Percentiles rank a stretch among this genome's conserved stretches.
Evolutionary conservation across 1,140 invertebrate genomes (phyloP).

Genomic region (Oscheius sp.): DNA sequence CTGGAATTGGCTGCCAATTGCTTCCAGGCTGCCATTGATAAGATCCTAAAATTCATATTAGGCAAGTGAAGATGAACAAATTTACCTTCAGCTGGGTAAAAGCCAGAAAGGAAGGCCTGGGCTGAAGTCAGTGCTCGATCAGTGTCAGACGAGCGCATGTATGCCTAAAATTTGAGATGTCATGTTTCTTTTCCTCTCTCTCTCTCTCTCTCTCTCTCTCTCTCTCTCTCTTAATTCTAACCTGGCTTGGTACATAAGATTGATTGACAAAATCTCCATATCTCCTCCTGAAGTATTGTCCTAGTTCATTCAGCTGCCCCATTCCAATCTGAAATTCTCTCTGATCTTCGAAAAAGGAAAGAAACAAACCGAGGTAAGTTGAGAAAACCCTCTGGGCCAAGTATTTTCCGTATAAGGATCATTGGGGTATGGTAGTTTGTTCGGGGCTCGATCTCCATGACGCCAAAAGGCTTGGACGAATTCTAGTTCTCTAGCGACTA

Average conservation of each 20-base stretch:
- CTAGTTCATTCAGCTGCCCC: conserved; percentile 12
- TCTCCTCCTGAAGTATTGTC: not conserved
- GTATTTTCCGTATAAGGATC: conserved; percentile 12
- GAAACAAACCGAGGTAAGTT: conserved; percentile 21
- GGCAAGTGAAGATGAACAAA: no score
- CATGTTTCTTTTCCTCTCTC: not conserved
- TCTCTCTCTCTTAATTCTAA: conserved; percentile 5
- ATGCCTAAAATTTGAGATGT: not conserved
- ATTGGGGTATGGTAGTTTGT: conserved; percentile 17
- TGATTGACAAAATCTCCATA: conserved; percentile 6
- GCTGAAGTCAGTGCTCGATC: conserved; percentile 33
- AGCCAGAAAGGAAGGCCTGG: conserved; percentile 22
- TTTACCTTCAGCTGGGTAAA: conserved; percentile 25
- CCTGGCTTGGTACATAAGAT: conserved; percentile 2
- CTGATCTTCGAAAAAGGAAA: not conserved
- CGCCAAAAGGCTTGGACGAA: conserved; percentile 18
- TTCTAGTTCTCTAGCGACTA: conserved; percentile 25
- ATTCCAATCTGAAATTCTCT: conserved; percentile 11
- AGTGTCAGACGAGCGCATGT: conserved; percentile 36
- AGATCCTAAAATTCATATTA: conserved; percentile 9
- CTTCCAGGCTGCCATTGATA: not conserved
- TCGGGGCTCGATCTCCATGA: conserved; percentile 17
- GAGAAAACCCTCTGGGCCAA: conserved; percentile 16
- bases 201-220: conserved; percentile 3
- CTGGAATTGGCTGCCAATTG: conserved; percentile 37